A percentile compares a stretch with the other conserved stretches of the same genome.
Evolutionary conservation across 2,888 invertebrate genomes (phyloP).

Genomic region (Spodoptera exigua): DNA sequence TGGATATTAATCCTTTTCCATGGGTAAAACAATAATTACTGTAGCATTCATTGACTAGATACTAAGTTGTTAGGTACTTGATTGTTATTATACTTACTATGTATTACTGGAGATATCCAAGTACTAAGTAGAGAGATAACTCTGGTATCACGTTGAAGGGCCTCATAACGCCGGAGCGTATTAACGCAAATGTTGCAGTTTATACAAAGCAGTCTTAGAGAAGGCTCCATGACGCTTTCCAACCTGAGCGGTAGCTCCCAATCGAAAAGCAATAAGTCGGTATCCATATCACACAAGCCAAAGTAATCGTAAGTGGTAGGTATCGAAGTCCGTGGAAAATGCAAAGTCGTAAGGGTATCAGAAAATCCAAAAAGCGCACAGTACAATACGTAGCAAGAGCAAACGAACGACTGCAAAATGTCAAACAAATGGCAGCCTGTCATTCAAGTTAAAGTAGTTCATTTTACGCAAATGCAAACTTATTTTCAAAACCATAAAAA

Average conservation of each 20-base stretch:
- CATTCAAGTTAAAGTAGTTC: no score
- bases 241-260: not conserved
- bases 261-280: no score
- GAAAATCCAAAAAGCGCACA: no score
- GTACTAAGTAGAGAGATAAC: conserved; percentile 17
- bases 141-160: conserved; percentile 18
- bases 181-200: conserved; percentile 7
- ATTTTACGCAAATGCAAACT: no score
- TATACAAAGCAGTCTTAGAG: conserved; percentile 11
- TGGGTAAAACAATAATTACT: no score
- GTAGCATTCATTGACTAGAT: no score
- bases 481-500: no score
- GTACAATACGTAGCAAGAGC: no score
- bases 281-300: conserved; percentile 7
- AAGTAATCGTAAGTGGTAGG: conserved; percentile 14
- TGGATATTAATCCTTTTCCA: no score
- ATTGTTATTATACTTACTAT: conserved; percentile 4
- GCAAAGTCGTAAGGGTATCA: conserved; percentile 13
- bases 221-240: conserved; percentile 9
- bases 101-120: conserved; percentile 18
- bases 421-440: no score
- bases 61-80: no score
- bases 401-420: no score
- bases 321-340: conserved; percentile 11
- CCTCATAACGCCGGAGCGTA: conserved; percentile 12